These are phyloP conservation scores for Tetraodon nigroviridis DNA, from an alignment of 2,113 vertebrate species.

Conservation along the genomic window DNA sequence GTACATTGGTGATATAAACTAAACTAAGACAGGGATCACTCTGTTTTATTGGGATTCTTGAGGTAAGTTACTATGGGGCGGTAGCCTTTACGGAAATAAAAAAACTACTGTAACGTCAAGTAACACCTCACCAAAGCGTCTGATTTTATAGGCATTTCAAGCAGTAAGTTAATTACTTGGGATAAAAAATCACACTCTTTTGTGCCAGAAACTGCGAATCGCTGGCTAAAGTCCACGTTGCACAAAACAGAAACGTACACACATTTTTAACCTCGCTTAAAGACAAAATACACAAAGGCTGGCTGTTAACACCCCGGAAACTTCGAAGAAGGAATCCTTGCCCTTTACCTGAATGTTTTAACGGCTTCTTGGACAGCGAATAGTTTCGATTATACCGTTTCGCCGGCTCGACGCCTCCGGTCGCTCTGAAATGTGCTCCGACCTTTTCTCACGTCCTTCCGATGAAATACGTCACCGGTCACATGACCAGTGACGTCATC, in stretches of 20 bases:
- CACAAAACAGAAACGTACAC: not conserved
- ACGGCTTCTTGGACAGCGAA: not conserved
- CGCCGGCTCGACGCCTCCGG: not conserved
- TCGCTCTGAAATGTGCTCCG: not conserved
- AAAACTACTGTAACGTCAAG: too few species aligned
- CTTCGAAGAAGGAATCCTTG: slow-evolving; percentile 1
- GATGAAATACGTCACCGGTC: slow-evolving; percentile 43
- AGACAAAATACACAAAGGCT: fast-evolving
- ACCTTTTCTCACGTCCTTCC: not conserved
- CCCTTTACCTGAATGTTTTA: not conserved
- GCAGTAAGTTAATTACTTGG: too few species aligned
- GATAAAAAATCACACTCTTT: not conserved
- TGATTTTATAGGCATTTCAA: too few species aligned
- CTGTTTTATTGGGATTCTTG: not conserved
- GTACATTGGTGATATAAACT: not conserved
- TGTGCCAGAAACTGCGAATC: not conserved
- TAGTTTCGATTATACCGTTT: not conserved
- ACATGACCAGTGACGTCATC: slow-evolving; percentile 42
- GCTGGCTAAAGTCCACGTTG: slow-evolving; percentile 25
- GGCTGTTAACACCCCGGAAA: too few species aligned
- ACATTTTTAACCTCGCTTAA: not conserved
- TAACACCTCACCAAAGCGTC: too few species aligned
- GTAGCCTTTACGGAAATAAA: too few species aligned
- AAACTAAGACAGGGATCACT: not conserved
- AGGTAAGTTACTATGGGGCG: too few species aligned